Evolutionary conservation across 2,888 invertebrate genomes (phyloP).

Genomic region (Ophonus ardosiacus): DNA sequence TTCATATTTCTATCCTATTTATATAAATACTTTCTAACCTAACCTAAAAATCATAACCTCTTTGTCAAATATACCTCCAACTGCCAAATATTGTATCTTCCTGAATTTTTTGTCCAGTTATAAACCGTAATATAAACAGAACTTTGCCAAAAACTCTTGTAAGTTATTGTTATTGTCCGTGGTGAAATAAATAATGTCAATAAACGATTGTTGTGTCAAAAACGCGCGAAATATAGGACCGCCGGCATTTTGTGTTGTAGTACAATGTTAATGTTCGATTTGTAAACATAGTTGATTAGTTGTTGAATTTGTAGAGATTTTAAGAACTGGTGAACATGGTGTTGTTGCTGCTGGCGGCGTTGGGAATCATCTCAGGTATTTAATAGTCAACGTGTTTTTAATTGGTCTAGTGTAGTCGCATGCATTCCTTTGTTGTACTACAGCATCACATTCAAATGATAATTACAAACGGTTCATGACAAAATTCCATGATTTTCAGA

Average conservation of each 20-base stretch:
- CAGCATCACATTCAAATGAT: not conserved
- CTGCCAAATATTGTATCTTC: conserved; percentile 28
- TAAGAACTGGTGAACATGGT: conserved; percentile 66
- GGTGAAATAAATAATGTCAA: conserved; percentile 32
- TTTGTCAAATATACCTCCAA: conserved; percentile 23
- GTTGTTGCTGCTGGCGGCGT: conserved; percentile 65
- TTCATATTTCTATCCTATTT: not conserved
- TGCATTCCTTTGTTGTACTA: conserved; percentile 2
- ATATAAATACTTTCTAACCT: not conserved
- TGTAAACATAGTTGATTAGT: conserved; percentile 65
- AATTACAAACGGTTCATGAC: not conserved
- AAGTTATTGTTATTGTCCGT: conserved; percentile 24
- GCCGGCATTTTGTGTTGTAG: conserved; percentile 50
- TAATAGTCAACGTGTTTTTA: conserved; percentile 15
- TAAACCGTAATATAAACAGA: conserved; percentile 4
- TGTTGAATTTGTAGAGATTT: conserved; percentile 63
- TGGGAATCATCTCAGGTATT: conserved; percentile 64
- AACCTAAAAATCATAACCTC: not conserved
- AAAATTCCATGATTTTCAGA: no score
- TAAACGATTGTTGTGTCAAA: conserved; percentile 11
- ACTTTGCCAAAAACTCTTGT: conserved; percentile 39
- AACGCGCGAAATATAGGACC: conserved; percentile 17
- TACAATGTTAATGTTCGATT: conserved; percentile 64
- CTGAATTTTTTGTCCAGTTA: not conserved
- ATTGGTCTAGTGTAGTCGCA: not conserved